Evolutionary conservation across 2,797 vertebrate genomes (phyloP), one percentile per base, ranked within the genome.

Genomic region (Pseudochirops corinnae): DNA sequence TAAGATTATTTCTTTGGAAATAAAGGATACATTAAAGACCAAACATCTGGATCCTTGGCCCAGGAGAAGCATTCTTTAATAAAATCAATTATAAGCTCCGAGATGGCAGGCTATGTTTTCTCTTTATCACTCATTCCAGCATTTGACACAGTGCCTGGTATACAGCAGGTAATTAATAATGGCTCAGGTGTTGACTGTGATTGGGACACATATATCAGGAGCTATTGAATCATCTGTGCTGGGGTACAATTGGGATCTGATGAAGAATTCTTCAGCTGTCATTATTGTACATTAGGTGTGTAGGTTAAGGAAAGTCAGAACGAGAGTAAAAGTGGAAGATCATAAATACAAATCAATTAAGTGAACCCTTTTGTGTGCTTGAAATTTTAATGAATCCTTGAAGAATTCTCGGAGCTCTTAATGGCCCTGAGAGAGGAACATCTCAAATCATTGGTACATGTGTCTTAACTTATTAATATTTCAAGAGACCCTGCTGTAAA

Each of bases 401-500:
- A 96, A 92, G 56, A 95, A 94, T 95, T 96, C 90, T 24, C 60
- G 53, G 31, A 94, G 7, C 52, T 58, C 12, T 87, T 95, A 94
- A 93, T 74, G 55, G 1, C 57, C 14, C 26, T 58, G 7, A 1
- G 62, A 82, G 26, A 67, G 95, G 95, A 97, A 93, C n/a, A 55
- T 95, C 56, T 94, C 52, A 82, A 67, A 93, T 90, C 2, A 53
- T 74, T 96, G 29, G 18, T 62, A 55, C 91, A 10, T 92, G 31
- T 93, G 21, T 10, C 58, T 90, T 90, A 91, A 74, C 52, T 95
- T 91, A 94, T 93, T 95, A 94, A 93, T 67, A 95, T 96, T 96
- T 95, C 57, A 96, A 93, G 95, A 57, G 92, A 52, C 28, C 39
- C 87, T 91, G 16, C 31, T 94, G 21, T n/a, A 93, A 90, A 92